Evolutionary conservation across 1,140 invertebrate species (phyloP).

Genomic region (Xylocopa sonorina): DNA sequence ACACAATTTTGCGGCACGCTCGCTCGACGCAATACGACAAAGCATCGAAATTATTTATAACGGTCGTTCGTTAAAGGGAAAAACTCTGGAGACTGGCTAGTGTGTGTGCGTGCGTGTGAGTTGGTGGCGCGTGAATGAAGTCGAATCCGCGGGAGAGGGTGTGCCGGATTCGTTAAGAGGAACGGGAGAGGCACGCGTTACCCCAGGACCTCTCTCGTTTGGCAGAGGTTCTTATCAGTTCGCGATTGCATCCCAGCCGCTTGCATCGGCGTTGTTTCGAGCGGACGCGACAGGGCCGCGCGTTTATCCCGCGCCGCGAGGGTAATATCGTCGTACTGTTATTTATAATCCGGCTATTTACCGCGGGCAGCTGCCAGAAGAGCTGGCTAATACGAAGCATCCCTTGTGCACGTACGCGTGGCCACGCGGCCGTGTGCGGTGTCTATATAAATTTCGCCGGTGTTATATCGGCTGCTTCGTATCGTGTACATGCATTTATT

Average conservation of each 20-base stretch:
- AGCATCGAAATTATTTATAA: constrained; percentile 77
- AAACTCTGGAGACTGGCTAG: constrained; percentile 63
- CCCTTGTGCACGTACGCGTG: background rate
- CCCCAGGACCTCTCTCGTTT: constrained; percentile 57
- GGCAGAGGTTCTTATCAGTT: constrained; percentile 68
- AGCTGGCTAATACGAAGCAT: constrained; percentile 71
- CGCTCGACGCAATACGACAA: constrained; percentile 67
- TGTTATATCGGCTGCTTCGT: constrained; percentile 50
- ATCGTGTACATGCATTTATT: constrained; percentile 67
- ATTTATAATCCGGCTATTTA: constrained; percentile 75
- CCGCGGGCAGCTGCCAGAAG: constrained; percentile 72
- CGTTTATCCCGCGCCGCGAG: constrained; percentile 1
- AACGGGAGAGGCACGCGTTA: constrained; percentile 20
- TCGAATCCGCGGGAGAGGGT: constrained; percentile 10
- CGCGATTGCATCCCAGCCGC: constrained; percentile 49
- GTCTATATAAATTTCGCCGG: constrained; percentile 57
- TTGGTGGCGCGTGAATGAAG: constrained; percentile 30
- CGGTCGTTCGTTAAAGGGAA: constrained; percentile 75
- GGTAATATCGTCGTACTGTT: constrained; percentile 65
- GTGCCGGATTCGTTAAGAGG: constrained; percentile 49
- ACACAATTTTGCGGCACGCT: constrained; percentile 43
- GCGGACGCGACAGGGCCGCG: background rate
- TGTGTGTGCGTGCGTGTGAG: constrained; percentile 5
- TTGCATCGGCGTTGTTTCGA: constrained; percentile 39
- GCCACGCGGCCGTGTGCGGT: background rate